Evolutionary conservation across 2,113 vertebrate genomes (phyloP).

Genomic region (Odocoileus virginianus): DNA sequence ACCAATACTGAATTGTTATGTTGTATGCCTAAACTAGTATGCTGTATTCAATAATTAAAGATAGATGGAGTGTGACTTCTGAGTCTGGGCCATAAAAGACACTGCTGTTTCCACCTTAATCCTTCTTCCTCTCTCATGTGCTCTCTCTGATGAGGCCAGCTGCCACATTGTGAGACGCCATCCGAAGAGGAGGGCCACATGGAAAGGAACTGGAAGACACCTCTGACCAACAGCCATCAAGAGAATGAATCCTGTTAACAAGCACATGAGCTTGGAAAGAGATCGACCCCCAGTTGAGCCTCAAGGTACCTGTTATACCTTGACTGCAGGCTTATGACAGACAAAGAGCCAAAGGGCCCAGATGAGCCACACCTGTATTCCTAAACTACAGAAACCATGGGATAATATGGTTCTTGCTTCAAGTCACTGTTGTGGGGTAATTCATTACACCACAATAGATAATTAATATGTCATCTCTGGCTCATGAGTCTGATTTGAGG

Average conservation of each 20-base stretch:
- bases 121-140: neutral
- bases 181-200: neutral
- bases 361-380: neutral
- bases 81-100: neutral
- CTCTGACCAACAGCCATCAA: neutral
- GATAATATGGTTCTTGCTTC: neutral
- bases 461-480: neutral
- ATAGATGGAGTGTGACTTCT: neutral
- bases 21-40: neutral
- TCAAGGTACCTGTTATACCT: neutral
- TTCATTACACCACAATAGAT: neutral
- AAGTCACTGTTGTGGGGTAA: neutral
- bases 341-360: neutral
- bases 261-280: neutral
- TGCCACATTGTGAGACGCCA: neutral
- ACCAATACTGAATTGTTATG: neutral
- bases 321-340: neutral
- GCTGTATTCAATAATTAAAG: neutral
- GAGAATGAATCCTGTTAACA: neutral
- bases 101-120: neutral
- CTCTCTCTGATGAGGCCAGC: neutral
- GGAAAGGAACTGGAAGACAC: neutral
- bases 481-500: neutral
- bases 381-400: neutral
- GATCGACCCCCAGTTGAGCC: neutral